phyloP scores from a whole-genome alignment of 2,797 vertebrate species.

The Cossypha caffra region DNA sequence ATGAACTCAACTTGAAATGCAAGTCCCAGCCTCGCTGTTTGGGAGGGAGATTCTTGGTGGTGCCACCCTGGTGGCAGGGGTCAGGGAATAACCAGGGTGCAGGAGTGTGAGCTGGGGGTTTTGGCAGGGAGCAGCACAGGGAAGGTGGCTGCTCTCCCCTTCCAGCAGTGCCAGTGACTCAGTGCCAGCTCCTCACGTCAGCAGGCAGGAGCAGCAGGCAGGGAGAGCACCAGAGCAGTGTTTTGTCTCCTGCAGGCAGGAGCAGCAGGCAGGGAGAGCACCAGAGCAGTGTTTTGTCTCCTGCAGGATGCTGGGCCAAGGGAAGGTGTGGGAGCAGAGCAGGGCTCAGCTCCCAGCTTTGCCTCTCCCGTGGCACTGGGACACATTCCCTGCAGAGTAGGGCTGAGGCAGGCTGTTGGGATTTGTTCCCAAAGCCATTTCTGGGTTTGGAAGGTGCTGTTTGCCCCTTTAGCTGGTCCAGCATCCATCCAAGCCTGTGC shows the following conservation, averaged over 20 bases:
- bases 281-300: too few species aligned
- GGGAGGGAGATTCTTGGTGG: neutral
- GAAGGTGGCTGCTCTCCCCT: neutral
- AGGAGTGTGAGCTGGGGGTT: neutral
- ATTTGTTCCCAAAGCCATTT: rapidly evolving
- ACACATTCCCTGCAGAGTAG: rapidly evolving
- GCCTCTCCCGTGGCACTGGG: rapidly evolving
- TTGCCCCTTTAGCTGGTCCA: neutral
- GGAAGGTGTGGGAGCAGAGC: neutral
- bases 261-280: too few species aligned
- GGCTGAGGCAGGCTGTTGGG: rapidly evolving
- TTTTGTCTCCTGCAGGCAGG: too few species aligned
- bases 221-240: too few species aligned
- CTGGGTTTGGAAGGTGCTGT: neutral
- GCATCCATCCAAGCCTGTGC: neutral
- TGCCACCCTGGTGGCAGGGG: constrained; percentile 60
- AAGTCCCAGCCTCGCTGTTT: neutral
- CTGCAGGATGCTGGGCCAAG: neutral
- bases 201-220: neutral
- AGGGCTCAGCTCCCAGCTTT: neutral
- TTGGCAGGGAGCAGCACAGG: neutral
- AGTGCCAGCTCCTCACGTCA: neutral
- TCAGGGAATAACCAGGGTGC: rapidly evolving
- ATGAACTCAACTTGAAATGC: constrained; percentile 21
- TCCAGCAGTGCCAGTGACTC: neutral